A percentile compares a stretch with the other conserved stretches of the same genome.
Conservation (phyloP, 2,888 invertebrate species). For the Leucophenga montana region DNA sequence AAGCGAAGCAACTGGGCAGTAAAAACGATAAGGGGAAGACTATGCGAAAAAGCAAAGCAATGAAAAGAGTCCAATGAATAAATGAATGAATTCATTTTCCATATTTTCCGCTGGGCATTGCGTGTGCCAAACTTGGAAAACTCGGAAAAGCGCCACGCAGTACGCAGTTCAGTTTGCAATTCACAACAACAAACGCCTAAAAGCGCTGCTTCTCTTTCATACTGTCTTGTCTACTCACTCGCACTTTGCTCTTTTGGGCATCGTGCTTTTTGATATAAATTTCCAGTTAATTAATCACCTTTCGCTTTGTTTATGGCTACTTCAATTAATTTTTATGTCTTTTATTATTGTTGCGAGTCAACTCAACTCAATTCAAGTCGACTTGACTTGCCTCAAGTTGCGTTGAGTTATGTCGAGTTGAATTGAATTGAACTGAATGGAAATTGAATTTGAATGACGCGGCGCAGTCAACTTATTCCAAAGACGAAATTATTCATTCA, state of each 20-base stretch:
- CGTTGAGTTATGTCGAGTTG: too few species aligned
- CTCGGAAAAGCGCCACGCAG: too few species aligned
- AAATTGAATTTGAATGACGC: too few species aligned
- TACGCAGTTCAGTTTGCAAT: too few species aligned
- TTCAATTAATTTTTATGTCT: slow-evolving; percentile 56
- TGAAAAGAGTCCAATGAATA: neutral
- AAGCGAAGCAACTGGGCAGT: too few species aligned
- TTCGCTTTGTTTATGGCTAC: slow-evolving; percentile 58
- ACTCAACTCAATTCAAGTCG: neutral
- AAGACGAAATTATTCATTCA: neutral
- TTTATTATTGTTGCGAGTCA: slow-evolving; percentile 41
- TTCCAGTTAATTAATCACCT: slow-evolving; percentile 57
- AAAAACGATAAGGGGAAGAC: too few species aligned
- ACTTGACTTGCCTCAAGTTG: too few species aligned
- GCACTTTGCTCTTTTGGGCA: neutral
- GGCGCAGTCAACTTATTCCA: too few species aligned
- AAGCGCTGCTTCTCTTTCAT: slow-evolving; percentile 23
- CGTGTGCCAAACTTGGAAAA: too few species aligned
- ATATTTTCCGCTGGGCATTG: slow-evolving; percentile 4
- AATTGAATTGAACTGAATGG: too few species aligned
- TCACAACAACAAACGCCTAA: too few species aligned
- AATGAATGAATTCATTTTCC: slow-evolving; percentile 29
- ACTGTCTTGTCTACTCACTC: neutral
- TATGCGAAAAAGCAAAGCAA: neutral
- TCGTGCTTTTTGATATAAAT: slow-evolving; percentile 51